These are phyloP conservation scores for Oreochromis grahami DNA, from an alignment of 2,797 vertebrate genomes.

Conservation along the genomic window DNA sequence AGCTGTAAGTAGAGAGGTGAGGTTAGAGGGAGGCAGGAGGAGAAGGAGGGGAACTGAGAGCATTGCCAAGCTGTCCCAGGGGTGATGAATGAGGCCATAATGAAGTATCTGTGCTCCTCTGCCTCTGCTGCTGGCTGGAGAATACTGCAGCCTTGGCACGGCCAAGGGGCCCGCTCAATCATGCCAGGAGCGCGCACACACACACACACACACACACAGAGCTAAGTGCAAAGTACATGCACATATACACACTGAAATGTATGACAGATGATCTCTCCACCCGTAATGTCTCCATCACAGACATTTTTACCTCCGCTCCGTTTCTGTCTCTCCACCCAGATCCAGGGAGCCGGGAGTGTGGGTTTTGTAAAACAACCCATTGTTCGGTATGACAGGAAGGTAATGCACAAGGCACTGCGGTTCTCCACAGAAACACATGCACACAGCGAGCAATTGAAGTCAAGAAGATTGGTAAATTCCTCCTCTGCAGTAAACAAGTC, in stretches of 20 bases:
- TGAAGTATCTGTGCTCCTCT: constrained; percentile 70
- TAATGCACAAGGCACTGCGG: constrained; percentile 33
- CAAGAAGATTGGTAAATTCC: constrained; percentile 41
- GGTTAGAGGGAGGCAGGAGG: constrained; percentile 37
- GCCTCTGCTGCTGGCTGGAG: constrained; percentile 51
- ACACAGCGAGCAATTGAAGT: constrained; percentile 23
- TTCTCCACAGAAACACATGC: constrained; percentile 8
- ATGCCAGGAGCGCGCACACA: constrained; percentile 32
- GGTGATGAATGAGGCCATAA: constrained; percentile 78
- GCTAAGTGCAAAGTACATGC: not conserved
- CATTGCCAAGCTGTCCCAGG: constrained; percentile 64
- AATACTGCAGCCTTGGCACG: constrained; percentile 64
- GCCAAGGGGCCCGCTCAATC: constrained; percentile 29
- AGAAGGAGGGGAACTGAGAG: constrained; percentile 24
- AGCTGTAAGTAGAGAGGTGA: constrained; percentile 24
- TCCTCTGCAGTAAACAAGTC: constrained; percentile 47
- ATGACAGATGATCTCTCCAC: constrained; percentile 37
- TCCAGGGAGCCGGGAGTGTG: constrained; percentile 21
- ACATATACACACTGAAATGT: not conserved
- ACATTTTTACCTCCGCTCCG: constrained; percentile 16
- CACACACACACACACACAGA: not conserved
- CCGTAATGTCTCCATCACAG: constrained; percentile 8
- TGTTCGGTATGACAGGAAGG: constrained; percentile 49
- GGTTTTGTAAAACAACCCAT: constrained; percentile 49
- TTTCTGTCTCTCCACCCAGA: constrained; percentile 12